Conservation (phyloP, 2,797 vertebrate species). For the Momotus momota region DNA sequence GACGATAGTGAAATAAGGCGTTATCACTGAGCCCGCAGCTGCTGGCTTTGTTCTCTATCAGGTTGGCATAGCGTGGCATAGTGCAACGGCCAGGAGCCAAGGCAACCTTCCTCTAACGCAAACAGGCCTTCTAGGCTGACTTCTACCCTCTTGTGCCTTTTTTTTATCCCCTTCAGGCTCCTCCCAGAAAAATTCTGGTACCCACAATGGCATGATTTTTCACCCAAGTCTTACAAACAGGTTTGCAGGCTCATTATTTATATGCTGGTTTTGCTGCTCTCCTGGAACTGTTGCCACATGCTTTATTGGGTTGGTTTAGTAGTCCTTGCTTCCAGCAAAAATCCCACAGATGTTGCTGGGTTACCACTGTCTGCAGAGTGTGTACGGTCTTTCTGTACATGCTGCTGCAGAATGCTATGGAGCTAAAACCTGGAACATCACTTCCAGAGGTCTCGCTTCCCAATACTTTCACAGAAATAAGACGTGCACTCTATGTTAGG, state of each 20-base stretch:
- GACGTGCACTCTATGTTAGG: background rate
- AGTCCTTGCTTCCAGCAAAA: background rate
- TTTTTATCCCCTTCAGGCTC: background rate
- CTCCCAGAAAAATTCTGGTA: background rate
- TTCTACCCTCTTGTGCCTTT: background rate
- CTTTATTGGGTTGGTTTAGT: background rate
- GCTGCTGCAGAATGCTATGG: background rate
- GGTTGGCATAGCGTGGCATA: background rate
- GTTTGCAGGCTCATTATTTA: background rate
- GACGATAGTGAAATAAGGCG: background rate
- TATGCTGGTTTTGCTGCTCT: background rate
- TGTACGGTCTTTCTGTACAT: background rate
- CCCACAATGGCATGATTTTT: accelerated
- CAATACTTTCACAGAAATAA: background rate
- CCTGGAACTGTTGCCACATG: background rate
- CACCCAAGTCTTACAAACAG: accelerated
- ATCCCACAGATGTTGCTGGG: background rate
- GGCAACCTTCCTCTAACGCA: background rate
- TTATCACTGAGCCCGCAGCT: background rate
- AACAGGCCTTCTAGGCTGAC: background rate
- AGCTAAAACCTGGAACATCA: background rate
- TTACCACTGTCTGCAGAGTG: background rate
- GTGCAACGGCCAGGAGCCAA: background rate
- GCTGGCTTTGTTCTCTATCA: background rate
- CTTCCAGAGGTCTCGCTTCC: background rate